Conservation (phyloP, 1,140 invertebrate genomes). For the Copidosoma floridanum region DNA sequence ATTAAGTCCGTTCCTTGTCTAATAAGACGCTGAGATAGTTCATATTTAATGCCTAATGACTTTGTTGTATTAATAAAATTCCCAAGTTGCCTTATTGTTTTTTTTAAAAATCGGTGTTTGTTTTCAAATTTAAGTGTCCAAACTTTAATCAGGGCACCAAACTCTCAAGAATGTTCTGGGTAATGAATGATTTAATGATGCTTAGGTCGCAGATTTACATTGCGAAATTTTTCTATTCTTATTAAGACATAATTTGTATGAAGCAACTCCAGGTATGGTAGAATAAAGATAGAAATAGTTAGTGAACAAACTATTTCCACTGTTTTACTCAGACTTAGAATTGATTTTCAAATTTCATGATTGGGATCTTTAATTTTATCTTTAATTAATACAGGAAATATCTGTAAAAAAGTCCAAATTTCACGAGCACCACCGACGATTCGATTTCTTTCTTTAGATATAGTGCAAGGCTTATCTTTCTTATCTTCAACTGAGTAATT, state of each 20-base stretch:
- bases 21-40: slow-evolving; percentile 26
- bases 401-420: slow-evolving; percentile 25
- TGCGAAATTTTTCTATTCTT: not conserved
- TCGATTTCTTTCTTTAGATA: slow-evolving; percentile 14
- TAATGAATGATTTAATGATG: slow-evolving; percentile 25
- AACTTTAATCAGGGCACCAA: slow-evolving; percentile 27
- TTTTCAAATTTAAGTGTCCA: slow-evolving; percentile 28
- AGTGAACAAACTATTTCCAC: slow-evolving; percentile 25
- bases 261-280: slow-evolving; percentile 23
- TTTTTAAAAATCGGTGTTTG: slow-evolving; percentile 28
- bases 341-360: slow-evolving; percentile 16
- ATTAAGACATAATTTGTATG: too few relatives aligned
- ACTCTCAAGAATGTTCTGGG: slow-evolving; percentile 15
- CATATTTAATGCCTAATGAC: slow-evolving; percentile 22
- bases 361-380: slow-evolving; percentile 22
- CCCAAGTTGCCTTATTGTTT: slow-evolving; percentile 6
- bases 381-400: slow-evolving; percentile 20
- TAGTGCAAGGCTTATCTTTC: slow-evolving; percentile 20
- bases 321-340: slow-evolving; percentile 21
- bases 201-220: slow-evolving; percentile 15
- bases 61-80: slow-evolving; percentile 29
- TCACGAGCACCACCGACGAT: slow-evolving; percentile 25
- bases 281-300: slow-evolving; percentile 19
- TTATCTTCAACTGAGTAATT: slow-evolving; percentile 33
- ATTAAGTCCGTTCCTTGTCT: slow-evolving; percentile 21